phyloP scores from a whole-genome alignment of 2,113 vertebrate genomes.

The Pyrgilauda ruficollis region DNA sequence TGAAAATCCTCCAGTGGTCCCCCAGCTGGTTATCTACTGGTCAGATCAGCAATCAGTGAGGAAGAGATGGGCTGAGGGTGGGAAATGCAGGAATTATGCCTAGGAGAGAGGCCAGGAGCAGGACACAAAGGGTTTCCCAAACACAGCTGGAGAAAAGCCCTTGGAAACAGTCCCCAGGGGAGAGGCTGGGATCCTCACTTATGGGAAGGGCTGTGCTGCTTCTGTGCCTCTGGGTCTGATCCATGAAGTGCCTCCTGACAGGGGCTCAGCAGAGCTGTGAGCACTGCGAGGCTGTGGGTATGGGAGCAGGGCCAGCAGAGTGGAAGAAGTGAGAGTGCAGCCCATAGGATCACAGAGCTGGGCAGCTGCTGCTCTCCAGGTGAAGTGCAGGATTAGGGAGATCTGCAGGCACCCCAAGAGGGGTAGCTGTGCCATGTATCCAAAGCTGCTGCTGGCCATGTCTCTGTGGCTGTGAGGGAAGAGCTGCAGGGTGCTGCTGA shows the following conservation, averaged over 20 bases:
- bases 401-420: background rate
- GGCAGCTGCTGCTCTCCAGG: background rate
- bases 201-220: background rate
- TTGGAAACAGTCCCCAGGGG: fast-evolving
- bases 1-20: background rate
- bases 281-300: fast-evolving
- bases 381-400: background rate
- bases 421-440: background rate
- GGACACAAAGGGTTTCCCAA: background rate
- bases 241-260: background rate
- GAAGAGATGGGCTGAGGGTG: background rate
- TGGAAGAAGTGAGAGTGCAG: background rate
- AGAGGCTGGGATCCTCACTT: background rate
- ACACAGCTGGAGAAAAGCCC: background rate
- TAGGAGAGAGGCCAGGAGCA: background rate
- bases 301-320: fast-evolving
- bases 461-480: fast-evolving
- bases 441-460: background rate
- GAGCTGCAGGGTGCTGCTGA: background rate
- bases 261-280: background rate
- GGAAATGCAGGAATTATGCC: background rate
- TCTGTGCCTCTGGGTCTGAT: background rate
- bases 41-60: background rate
- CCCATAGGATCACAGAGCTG: background rate
- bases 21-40: background rate